These are phyloP conservation scores for Eupithecia pulchellata DNA, from an alignment of 2,888 invertebrate species.

Conservation along the genomic window DNA sequence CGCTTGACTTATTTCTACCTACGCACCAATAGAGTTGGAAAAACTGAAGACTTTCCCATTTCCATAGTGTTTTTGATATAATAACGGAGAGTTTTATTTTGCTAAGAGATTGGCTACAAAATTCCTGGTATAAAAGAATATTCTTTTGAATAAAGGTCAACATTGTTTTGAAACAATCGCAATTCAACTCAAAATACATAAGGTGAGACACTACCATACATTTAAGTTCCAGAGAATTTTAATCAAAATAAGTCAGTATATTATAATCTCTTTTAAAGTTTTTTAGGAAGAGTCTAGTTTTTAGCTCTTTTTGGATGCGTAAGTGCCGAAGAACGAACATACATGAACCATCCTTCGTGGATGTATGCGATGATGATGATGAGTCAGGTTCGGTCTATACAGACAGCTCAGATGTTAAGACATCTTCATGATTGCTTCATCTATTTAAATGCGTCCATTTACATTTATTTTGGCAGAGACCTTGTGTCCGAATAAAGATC, in stretches of 20 bases:
- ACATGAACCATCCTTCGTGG: too few species aligned
- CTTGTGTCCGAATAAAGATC: conserved; percentile 20
- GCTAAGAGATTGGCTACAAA: too few species aligned
- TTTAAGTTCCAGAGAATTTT: not conserved
- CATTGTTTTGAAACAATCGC: not conserved
- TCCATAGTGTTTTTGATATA: not conserved
- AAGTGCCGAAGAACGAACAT: too few species aligned
- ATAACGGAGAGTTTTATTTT: not conserved
- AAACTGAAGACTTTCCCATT: not conserved
- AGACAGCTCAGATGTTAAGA: not conserved
- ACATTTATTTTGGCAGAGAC: conserved; percentile 16
- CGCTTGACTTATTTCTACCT: not conserved
- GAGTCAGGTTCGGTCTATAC: not conserved
- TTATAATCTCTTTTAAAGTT: not conserved
- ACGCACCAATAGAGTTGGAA: not conserved
- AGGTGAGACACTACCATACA: too few species aligned
- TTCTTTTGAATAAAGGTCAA: too few species aligned
- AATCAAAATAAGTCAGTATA: not conserved
- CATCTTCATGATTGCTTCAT: conserved; percentile 2
- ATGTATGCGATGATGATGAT: too few species aligned
- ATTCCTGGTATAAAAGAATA: too few species aligned
- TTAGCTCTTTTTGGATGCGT: too few species aligned
- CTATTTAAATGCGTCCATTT: not conserved
- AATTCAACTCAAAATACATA: not conserved
- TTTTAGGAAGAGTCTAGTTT: not conserved